Evolutionary conservation across 1,140 invertebrate species (phyloP).

Genomic region (Radopholus similis): DNA sequence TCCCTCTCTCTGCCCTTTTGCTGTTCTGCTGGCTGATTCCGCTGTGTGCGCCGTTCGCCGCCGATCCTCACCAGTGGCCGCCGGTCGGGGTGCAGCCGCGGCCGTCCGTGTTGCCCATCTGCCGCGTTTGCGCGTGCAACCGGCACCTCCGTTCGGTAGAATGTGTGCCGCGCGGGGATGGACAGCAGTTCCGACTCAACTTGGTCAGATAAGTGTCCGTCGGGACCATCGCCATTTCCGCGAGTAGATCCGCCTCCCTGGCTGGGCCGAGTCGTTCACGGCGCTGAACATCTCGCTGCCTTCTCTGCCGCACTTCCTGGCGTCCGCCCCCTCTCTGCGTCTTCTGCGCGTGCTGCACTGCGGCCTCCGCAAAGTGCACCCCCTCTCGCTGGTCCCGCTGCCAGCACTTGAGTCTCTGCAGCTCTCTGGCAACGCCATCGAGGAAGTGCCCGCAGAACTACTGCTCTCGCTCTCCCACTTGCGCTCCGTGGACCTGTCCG

Average conservation of each 20-base stretch:
- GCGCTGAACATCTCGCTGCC: conserved; percentile 33
- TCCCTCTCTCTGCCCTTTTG: background rate
- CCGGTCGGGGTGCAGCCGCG: background rate
- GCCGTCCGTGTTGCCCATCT: background rate
- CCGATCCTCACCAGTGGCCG: background rate
- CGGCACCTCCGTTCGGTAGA: background rate
- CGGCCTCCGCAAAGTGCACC: conserved; percentile 21
- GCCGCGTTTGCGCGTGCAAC: background rate
- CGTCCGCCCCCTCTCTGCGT: conserved; percentile 14
- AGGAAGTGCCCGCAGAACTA: conserved; percentile 26
- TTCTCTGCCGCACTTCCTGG: conserved; percentile 37
- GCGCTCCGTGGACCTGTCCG: conserved; percentile 25
- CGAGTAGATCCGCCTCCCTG: conserved; percentile 13
- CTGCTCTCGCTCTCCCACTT: conserved; percentile 21
- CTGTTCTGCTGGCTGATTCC: too few species aligned
- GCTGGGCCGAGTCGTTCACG: conserved; percentile 44
- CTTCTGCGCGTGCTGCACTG: conserved; percentile 33
- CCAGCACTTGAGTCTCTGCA: conserved; percentile 34
- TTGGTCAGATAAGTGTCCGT: background rate
- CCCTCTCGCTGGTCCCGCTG: conserved; percentile 15
- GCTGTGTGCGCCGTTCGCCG: background rate
- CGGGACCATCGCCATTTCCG: background rate
- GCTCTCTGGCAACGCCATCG: conserved; percentile 27
- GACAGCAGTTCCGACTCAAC: background rate
- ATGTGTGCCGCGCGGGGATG: background rate